Percentiles rank a stretch among this genome's conserved stretches.
phyloP scores from a whole-genome alignment of 2,888 invertebrate species.

The Hipparchia semele region DNA sequence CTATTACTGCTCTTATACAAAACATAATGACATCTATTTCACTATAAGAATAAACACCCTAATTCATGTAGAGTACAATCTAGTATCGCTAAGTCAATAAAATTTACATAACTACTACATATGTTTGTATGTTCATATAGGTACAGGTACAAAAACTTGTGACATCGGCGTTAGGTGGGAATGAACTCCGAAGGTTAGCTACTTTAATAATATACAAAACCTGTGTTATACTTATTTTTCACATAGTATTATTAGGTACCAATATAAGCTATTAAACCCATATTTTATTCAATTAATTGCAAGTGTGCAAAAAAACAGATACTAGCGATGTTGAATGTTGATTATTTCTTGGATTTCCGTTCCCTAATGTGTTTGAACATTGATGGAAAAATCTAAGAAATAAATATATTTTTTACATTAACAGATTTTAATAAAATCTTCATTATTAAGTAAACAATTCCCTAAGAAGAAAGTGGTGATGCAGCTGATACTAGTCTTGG shows the following conservation, averaged over 20 bases:
- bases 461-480: no score
- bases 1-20: no score
- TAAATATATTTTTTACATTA: no score
- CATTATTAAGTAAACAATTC: no score
- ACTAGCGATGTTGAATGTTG: neutral
- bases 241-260: constrained; percentile 8
- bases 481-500: no score
- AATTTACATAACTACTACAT: neutral
- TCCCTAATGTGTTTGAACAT: no score
- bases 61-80: neutral
- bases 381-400: no score
- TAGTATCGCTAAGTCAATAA: constrained; percentile 1
- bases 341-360: neutral
- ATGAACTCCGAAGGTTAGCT: constrained; percentile 37
- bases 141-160: constrained; percentile 14
- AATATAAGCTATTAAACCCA: neutral
- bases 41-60: neutral
- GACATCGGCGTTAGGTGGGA: constrained; percentile 20
- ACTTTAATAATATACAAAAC: neutral
- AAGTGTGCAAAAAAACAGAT: constrained; percentile 9
- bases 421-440: no score
- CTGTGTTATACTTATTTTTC: constrained; percentile 4
- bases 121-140: neutral
- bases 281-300: constrained; percentile 11
- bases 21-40: no score